Evolutionary conservation across 2,888 invertebrate genomes (phyloP).

Genomic region (Aleiodes leptofemur): DNA sequence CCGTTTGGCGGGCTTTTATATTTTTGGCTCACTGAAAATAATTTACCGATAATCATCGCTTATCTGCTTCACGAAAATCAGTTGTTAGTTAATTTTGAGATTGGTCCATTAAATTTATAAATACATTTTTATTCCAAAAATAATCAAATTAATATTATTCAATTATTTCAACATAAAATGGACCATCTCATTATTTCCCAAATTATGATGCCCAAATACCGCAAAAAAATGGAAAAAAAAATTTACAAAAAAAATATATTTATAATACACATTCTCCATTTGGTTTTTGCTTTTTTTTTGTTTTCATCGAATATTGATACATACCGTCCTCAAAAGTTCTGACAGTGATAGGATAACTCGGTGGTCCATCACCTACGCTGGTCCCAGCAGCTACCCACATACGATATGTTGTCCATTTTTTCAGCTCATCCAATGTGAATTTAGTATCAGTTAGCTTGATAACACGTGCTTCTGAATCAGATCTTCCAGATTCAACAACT

Average conservation of each 20-base stretch:
- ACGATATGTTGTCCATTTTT: constrained; percentile 97
- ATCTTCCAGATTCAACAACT: constrained; percentile 89
- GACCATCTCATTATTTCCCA: constrained; percentile 26
- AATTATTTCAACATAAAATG: constrained; percentile 11
- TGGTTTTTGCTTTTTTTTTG: background rate
- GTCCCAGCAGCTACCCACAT: constrained; percentile 98
- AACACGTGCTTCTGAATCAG: constrained; percentile 89
- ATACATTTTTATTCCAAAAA: background rate
- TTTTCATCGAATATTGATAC: constrained; percentile 76
- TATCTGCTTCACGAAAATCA: background rate
- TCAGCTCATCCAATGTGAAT: constrained; percentile 91
- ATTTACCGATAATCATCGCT: constrained; percentile 29
- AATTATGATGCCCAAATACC: background rate
- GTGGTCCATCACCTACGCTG: constrained; percentile 96
- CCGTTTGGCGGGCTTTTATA: constrained; percentile 75
- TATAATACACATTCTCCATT: background rate
- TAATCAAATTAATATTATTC: background rate
- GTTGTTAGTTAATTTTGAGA: constrained; percentile 21
- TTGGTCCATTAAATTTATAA: constrained; percentile 3
- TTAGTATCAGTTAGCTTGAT: constrained; percentile 87
- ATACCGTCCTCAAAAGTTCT: constrained; percentile 99
- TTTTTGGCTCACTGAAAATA: constrained; percentile 71
- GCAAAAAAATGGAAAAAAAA: constrained; percentile 14
- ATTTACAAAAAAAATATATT: constrained; percentile 7
- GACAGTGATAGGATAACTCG: constrained; percentile 92